Evolutionary conservation across 2,797 vertebrate genomes (phyloP).

Genomic region (Rhynchotus rufescens): DNA sequence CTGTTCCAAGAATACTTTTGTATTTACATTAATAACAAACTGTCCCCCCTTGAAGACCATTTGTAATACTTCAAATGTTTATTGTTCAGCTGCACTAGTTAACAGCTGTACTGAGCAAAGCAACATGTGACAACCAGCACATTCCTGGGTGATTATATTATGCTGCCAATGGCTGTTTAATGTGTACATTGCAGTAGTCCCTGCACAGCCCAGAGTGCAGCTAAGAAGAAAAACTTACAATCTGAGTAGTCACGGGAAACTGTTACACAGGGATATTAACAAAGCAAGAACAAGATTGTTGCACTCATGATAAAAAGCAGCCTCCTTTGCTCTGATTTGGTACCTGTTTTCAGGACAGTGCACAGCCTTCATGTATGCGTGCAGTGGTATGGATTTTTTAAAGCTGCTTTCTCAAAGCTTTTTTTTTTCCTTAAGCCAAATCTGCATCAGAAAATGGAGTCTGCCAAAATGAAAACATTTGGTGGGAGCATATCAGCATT

Average conservation of each 20-base stretch:
- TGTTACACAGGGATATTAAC: not conserved
- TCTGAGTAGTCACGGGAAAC: not conserved
- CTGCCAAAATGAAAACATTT: not conserved
- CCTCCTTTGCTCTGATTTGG: not conserved
- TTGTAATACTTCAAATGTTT: slow-evolving; percentile 62
- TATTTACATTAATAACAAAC: slow-evolving; percentile 64
- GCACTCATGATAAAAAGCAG: not conserved
- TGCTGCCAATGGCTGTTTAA: not conserved
- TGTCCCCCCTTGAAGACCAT: slow-evolving; percentile 40
- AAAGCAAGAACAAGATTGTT: not conserved
- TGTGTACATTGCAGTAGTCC: not conserved
- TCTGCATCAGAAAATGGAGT: not conserved
- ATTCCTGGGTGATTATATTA: slow-evolving; percentile 59
- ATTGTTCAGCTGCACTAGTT: slow-evolving; percentile 42
- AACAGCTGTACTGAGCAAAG: slow-evolving; percentile 64
- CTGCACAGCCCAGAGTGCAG: rapidly evolving
- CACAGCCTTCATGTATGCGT: rapidly evolving
- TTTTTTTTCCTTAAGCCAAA: not conserved
- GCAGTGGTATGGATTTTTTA: not conserved
- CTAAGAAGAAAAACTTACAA: not conserved
- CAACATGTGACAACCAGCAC: slow-evolving; percentile 42
- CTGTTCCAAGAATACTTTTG: slow-evolving; percentile 17
- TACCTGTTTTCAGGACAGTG: not conserved
- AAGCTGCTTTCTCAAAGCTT: not conserved
- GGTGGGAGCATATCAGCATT: not conserved